These are phyloP conservation scores for Erinaceus europaeus DNA, from an alignment of 2,113 vertebrate species.

Conservation along the genomic window DNA sequence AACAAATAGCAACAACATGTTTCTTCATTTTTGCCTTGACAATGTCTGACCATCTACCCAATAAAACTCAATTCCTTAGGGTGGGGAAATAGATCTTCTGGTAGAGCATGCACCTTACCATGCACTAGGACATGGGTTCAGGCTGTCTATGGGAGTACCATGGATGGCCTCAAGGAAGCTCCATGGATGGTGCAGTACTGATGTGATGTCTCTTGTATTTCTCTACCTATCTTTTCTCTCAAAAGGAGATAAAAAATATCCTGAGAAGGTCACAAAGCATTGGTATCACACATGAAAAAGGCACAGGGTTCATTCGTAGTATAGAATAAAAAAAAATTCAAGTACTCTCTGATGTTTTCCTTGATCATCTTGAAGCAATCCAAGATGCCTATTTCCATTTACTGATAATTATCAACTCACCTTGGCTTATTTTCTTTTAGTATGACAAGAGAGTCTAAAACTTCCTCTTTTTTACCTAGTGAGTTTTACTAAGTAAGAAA, in stretches of 20 bases:
- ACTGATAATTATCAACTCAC: neutral
- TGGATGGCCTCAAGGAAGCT: no score
- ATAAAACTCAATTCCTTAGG: neutral
- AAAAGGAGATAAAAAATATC: no score
- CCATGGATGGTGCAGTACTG: no score
- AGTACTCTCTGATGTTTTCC: neutral
- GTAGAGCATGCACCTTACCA: no score
- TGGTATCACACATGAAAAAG: no score
- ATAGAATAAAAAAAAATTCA: slow-evolving; percentile 19
- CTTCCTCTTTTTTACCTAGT: neutral
- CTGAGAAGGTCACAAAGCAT: no score
- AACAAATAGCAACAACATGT: neutral
- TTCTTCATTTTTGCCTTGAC: neutral
- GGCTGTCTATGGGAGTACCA: no score
- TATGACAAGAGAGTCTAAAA: neutral
- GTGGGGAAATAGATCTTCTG: no score
- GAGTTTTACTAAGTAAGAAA: neutral
- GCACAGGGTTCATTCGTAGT: no score
- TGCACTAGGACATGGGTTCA: no score
- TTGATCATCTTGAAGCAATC: neutral
- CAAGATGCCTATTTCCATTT: neutral
- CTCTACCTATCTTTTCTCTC: no score
- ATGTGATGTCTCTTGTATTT: no score
- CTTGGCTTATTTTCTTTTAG: neutral
- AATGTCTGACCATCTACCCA: neutral